phyloP scores from a whole-genome alignment of 2,797 vertebrate species.

The Hafferia zeledoni region DNA sequence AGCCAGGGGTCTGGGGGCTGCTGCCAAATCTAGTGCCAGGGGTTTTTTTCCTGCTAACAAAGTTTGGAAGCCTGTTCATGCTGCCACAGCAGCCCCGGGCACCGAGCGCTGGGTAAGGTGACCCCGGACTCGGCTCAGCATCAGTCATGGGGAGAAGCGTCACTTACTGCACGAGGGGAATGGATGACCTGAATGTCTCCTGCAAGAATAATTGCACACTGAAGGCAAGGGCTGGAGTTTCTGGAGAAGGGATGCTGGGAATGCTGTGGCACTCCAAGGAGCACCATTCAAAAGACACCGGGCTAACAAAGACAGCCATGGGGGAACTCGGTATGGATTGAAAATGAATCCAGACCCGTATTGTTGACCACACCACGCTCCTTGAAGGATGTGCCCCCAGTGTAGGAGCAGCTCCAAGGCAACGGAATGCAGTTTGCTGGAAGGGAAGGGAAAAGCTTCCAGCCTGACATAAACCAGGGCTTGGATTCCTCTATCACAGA shows the following conservation, averaged over 20 bases:
- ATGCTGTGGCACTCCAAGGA: neutral
- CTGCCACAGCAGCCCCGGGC: neutral
- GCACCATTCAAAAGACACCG: neutral
- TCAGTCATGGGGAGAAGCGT: neutral
- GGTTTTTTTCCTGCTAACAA: neutral
- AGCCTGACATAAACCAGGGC: constrained; percentile 52
- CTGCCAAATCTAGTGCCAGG: neutral
- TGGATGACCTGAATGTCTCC: neutral
- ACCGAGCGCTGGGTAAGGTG: neutral
- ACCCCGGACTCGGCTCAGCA: neutral
- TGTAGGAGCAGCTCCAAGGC: neutral
- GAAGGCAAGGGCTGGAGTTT: neutral
- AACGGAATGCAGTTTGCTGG: neutral
- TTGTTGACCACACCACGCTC: neutral
- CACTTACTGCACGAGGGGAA: neutral
- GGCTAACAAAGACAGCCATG: neutral
- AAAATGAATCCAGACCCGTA: neutral
- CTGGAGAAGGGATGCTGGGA: neutral
- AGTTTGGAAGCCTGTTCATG: neutral
- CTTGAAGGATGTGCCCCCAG: neutral
- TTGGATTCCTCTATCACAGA: neutral
- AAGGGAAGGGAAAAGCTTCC: constrained; percentile 8
- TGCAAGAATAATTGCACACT: neutral
- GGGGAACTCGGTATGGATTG: neutral
- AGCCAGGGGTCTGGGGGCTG: neutral